A percentile compares a stretch with the other conserved stretches of the same genome.
phyloP scores from a whole-genome alignment of 2,888 invertebrate species.

The Agrypnus murinus region DNA sequence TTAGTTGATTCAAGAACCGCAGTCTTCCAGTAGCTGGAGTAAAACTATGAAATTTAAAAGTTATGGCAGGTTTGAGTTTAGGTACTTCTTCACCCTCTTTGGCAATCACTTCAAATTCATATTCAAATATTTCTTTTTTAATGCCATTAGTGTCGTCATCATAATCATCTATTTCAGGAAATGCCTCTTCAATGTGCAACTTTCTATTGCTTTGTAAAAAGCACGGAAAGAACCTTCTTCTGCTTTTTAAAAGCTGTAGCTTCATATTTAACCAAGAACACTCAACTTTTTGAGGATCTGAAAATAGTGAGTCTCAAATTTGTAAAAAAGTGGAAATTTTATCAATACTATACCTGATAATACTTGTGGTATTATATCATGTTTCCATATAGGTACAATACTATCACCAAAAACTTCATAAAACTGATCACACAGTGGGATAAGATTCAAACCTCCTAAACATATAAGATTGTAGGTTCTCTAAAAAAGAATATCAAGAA shows the following conservation, averaged over 20 bases:
- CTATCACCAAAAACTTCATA: slow-evolving; percentile 58
- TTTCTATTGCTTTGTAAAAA: slow-evolving; percentile 21
- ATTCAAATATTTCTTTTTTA: slow-evolving; percentile 32
- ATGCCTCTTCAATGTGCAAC: slow-evolving; percentile 45
- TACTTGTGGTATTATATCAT: slow-evolving; percentile 8
- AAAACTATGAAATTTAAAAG: slow-evolving; percentile 43
- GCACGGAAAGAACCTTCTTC: slow-evolving; percentile 26
- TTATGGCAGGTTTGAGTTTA: slow-evolving; percentile 44
- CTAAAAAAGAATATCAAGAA: slow-evolving; percentile 59
- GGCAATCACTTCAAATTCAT: slow-evolving; percentile 28
- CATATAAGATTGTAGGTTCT: slow-evolving; percentile 62
- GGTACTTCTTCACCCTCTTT: slow-evolving; percentile 16
- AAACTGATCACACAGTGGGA: slow-evolving; percentile 57
- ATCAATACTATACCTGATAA: slow-evolving; percentile 6
- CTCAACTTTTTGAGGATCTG: slow-evolving; percentile 51
- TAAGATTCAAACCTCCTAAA: slow-evolving; percentile 54
- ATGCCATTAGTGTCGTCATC: slow-evolving; percentile 25
- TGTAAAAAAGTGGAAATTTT: not conserved
- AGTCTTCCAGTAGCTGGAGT: slow-evolving; percentile 44
- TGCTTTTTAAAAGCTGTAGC: slow-evolving; percentile 46
- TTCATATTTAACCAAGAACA: slow-evolving; percentile 52
- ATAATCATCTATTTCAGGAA: slow-evolving; percentile 32
- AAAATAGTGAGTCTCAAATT: slow-evolving; percentile 6
- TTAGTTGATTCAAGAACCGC: slow-evolving; percentile 43
- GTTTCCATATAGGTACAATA: slow-evolving; percentile 59